phyloP scores from a whole-genome alignment of 2,888 invertebrate species.

The Strigamia maritima region DNA sequence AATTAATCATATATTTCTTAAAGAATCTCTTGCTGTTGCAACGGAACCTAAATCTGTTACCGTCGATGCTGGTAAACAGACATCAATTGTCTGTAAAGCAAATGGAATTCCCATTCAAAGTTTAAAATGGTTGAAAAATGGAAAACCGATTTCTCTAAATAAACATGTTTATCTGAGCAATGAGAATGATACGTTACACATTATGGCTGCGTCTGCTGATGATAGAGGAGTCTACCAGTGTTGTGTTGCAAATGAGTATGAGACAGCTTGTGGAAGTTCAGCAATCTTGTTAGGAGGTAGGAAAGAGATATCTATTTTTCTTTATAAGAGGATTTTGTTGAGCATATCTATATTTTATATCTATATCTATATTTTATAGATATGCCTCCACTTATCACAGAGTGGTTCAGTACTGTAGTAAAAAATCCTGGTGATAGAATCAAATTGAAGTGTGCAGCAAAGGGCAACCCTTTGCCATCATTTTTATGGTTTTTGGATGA shows the following conservation, averaged over 20 bases:
- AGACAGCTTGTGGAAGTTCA: constrained; percentile 19
- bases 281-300: constrained; percentile 32
- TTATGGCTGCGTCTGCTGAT: neutral
- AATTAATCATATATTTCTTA: neutral
- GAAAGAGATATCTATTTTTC: neutral
- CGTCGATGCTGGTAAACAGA: neutral
- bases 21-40: neutral
- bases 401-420: neutral
- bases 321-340: neutral
- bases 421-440: constrained; percentile 11
- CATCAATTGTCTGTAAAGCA: neutral
- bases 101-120: neutral
- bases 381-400: neutral
- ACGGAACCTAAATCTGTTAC: neutral
- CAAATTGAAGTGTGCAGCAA: neutral
- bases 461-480: neutral
- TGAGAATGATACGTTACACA: neutral
- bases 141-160: neutral
- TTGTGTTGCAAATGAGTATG: constrained; percentile 30
- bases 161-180: neutral
- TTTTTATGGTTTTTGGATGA: constrained; percentile 17
- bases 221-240: constrained; percentile 36
- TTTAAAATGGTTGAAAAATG: constrained; percentile 1
- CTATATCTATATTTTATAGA: neutral
- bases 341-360: neutral